phyloP scores from a whole-genome alignment of 2,113 vertebrate genomes.

The Hiodon alosoides region DNA sequence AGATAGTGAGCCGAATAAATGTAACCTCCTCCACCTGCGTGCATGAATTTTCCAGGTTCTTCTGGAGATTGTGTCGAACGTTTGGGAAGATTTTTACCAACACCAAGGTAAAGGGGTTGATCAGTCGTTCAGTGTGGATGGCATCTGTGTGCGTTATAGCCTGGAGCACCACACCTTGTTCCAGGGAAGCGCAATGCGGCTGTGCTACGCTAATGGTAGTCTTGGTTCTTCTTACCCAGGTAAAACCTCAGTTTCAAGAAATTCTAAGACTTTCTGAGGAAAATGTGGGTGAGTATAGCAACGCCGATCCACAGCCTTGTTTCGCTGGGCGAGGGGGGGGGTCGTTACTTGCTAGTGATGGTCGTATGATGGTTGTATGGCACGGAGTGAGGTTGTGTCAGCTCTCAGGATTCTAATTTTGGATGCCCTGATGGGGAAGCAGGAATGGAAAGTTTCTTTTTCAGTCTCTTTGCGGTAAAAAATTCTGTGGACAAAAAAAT shows the following conservation, averaged over 20 bases:
- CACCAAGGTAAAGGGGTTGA: constrained; percentile 75
- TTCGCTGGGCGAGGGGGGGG: background rate
- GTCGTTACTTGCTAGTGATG: background rate
- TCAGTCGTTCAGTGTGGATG: too few relatives aligned
- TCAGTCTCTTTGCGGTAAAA: too few relatives aligned
- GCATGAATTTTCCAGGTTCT: constrained; percentile 97
- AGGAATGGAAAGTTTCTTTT: too few relatives aligned
- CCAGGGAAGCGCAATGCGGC: too few relatives aligned
- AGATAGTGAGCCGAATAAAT: constrained; percentile 91
- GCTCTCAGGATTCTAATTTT: too few relatives aligned
- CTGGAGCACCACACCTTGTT: too few relatives aligned
- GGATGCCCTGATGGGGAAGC: too few relatives aligned
- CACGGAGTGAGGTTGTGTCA: too few relatives aligned
- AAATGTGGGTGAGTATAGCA: constrained; percentile 81
- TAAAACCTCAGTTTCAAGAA: constrained; percentile 98
- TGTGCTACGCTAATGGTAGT: too few relatives aligned
- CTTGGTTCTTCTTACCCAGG: constrained; percentile 55
- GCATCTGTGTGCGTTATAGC: too few relatives aligned
- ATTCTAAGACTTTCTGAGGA: constrained; percentile 95
- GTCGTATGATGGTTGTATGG: background rate
- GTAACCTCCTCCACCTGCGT: constrained; percentile 90
- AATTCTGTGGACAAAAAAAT: too few relatives aligned
- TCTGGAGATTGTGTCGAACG: constrained; percentile 96
- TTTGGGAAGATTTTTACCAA: constrained; percentile 99
- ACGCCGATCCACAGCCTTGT: background rate